Conservation (phyloP, 2,113 vertebrate genomes). For the Gobio gobio region DNA sequence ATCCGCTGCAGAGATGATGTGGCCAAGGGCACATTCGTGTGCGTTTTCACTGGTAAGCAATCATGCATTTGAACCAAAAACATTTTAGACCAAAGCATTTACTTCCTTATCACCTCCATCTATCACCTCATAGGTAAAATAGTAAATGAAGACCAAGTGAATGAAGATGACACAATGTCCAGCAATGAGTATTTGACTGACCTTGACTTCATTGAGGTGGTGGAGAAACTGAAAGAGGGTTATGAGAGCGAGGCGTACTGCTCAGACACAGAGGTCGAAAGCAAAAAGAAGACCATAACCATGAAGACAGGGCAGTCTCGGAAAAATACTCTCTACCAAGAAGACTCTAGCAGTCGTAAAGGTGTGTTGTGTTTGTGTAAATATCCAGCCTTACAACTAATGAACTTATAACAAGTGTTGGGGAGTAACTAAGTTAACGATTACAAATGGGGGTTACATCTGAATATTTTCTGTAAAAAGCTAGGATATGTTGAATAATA, state of each 20-base stretch:
- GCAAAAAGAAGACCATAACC: constrained; percentile 31
- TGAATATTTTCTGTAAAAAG: too few relatives aligned
- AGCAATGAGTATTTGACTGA: constrained; percentile 86
- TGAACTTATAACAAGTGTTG: too few relatives aligned
- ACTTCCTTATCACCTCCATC: background rate
- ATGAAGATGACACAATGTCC: constrained; percentile 82
- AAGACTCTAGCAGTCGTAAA: constrained; percentile 47
- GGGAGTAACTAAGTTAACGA: too few relatives aligned
- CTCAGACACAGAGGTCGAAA: constrained; percentile 72
- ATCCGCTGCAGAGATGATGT: constrained; percentile 88
- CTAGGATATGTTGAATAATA: too few relatives aligned
- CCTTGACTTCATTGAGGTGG: constrained; percentile 88
- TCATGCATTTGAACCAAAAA: background rate
- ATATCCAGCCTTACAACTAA: background rate
- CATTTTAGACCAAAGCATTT: background rate
- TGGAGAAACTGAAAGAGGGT: constrained; percentile 88
- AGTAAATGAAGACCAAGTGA: constrained; percentile 82
- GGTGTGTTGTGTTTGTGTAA: constrained; percentile 13
- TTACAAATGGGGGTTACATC: too few relatives aligned
- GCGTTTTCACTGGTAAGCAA: constrained; percentile 85
- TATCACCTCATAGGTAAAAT: constrained; percentile 77
- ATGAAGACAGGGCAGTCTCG: constrained; percentile 50
- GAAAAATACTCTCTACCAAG: constrained; percentile 18
- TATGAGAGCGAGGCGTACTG: constrained; percentile 85
- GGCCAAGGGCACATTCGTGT: constrained; percentile 87